Conservation (phyloP, 2,113 vertebrate species). For the Proteles cristata region DNA sequence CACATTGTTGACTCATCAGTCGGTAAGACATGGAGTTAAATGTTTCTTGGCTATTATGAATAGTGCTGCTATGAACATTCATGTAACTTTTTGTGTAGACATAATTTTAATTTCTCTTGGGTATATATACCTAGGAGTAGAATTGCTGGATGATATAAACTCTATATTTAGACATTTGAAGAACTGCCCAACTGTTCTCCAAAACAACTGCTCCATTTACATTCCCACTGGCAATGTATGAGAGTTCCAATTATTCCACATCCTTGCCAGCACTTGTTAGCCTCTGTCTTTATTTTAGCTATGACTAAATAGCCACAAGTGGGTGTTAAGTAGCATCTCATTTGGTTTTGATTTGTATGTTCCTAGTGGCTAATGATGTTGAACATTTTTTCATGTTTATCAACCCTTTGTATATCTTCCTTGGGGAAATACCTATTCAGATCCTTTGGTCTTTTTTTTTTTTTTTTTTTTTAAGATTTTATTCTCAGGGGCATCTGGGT, state of each 20-base stretch:
- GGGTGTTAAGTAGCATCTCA: background rate
- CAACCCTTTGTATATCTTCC: background rate
- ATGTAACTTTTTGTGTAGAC: background rate
- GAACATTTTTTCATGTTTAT: background rate
- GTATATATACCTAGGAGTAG: background rate
- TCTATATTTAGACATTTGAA: constrained; percentile 30
- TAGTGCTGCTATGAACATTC: background rate
- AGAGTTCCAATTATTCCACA: background rate
- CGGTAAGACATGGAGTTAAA: background rate
- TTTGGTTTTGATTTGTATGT: background rate
- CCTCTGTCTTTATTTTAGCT: background rate
- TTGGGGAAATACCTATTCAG: background rate
- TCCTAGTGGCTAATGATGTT: background rate
- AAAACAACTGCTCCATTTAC: background rate
- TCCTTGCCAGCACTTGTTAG: background rate
- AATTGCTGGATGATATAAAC: background rate
- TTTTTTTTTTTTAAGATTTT: background rate
- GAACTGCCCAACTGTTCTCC: background rate
- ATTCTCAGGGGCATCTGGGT: no score
- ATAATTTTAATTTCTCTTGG: background rate
- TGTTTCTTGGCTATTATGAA: background rate
- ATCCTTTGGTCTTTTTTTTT: background rate
- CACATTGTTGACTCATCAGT: background rate
- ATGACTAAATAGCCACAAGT: background rate
- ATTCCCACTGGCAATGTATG: background rate